phyloP scores from a whole-genome alignment of 2,888 invertebrate species.

The Brenthis ino region DNA sequence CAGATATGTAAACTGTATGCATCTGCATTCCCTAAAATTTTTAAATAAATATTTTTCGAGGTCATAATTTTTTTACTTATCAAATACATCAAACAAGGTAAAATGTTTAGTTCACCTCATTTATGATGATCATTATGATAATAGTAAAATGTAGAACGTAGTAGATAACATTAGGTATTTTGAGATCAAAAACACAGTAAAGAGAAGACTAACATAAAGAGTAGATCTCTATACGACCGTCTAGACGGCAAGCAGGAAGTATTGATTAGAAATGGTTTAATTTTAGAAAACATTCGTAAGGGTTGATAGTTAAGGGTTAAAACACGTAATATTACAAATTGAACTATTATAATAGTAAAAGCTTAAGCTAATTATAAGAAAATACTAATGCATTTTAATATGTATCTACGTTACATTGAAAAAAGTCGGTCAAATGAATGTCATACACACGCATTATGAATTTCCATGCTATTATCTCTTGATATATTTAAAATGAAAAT shows the following conservation, averaged over 20 bases:
- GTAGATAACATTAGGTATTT: not conserved
- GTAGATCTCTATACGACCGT: constrained; percentile 53
- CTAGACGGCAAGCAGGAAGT: constrained; percentile 61
- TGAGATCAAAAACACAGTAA: not conserved
- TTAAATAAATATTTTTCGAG: no score
- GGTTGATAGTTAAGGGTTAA: not conserved
- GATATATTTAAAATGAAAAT: not conserved
- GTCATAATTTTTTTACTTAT: no score
- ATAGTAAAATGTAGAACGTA: no score
- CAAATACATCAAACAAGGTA: no score
- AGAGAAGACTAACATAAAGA: constrained; percentile 24
- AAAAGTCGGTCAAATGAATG: constrained; percentile 14
- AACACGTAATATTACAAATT: not conserved
- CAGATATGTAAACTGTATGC: no score
- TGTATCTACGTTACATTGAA: not conserved
- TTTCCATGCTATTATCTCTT: not conserved
- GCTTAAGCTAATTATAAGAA: not conserved
- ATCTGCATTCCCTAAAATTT: no score
- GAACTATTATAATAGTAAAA: no score
- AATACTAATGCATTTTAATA: not conserved
- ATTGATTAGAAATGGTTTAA: constrained; percentile 65
- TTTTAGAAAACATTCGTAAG: constrained; percentile 55
- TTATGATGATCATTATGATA: no score
- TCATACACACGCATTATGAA: constrained; percentile 2
- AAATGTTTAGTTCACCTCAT: no score